phyloP scores from a whole-genome alignment of 2,888 invertebrate genomes.

The Cyrtodaria siliqua region DNA sequence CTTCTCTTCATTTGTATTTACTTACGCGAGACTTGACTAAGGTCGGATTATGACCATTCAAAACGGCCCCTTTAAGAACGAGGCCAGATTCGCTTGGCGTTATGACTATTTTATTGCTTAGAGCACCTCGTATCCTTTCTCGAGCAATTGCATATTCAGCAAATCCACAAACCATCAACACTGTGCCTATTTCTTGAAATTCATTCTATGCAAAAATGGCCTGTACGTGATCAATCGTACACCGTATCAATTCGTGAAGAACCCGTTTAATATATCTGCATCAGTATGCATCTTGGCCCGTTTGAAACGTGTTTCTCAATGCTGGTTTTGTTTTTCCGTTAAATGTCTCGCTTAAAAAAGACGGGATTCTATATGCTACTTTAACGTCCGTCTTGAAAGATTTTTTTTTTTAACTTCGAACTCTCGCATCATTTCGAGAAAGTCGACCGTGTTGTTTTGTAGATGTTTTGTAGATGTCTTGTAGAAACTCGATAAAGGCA shows the following conservation, averaged over 20 bases:
- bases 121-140: conserved; percentile 19
- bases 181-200: conserved; percentile 27
- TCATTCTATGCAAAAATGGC: conserved; percentile 26
- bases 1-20: conserved; percentile 43
- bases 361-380: no score
- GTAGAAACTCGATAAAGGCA: no score
- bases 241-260: conserved; percentile 31
- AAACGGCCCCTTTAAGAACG: conserved; percentile 52
- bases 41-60: conserved; percentile 43
- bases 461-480: no score
- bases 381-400: no score
- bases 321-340: no score
- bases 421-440: no score
- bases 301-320: background rate
- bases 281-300: conserved; percentile 38
- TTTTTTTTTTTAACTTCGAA: no score
- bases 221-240: conserved; percentile 38
- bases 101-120: conserved; percentile 34
- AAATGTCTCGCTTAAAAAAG: no score
- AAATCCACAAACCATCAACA: conserved; percentile 57
- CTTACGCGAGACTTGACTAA: conserved; percentile 22
- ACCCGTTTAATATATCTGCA: conserved; percentile 21
- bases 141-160: conserved; percentile 53
- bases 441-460: no score
- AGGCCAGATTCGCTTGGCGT: conserved; percentile 55